Percentiles rank a stretch among this genome's conserved stretches.
These are phyloP conservation scores for Ennomos erosarius DNA, from an alignment of 2,888 invertebrate genomes.

Conservation along the genomic window DNA sequence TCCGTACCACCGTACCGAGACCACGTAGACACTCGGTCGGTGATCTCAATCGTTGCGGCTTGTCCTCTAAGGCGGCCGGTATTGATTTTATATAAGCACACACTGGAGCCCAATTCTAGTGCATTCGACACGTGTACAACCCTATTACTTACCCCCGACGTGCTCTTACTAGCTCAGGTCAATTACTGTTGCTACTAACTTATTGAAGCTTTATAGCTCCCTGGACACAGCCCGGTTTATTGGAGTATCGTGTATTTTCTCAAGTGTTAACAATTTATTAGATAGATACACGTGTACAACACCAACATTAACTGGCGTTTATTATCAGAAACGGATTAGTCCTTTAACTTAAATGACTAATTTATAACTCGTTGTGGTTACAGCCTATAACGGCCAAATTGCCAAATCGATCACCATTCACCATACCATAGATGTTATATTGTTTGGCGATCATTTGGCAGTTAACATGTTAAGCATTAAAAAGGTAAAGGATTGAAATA, in stretches of 20 bases:
- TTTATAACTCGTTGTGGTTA: no score
- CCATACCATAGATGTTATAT: no score
- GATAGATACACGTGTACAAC: background rate
- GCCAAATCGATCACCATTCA: no score
- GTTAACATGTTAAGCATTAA: background rate
- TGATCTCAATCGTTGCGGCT: conserved; percentile 57
- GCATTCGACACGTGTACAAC: conserved; percentile 36
- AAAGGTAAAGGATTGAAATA: background rate
- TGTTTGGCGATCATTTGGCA: no score
- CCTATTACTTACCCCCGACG: conserved; percentile 34
- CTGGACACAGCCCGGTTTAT: conserved; percentile 28
- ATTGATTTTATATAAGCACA: conserved; percentile 65
- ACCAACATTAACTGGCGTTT: background rate
- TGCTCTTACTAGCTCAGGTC: conserved; percentile 32
- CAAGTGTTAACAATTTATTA: conserved; percentile 23
- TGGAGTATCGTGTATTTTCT: conserved; percentile 25
- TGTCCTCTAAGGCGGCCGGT: conserved; percentile 59
- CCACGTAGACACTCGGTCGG: conserved; percentile 50
- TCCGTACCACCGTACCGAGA: conserved; percentile 39
- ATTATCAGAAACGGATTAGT: conserved; percentile 12
- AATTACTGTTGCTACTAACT: conserved; percentile 34
- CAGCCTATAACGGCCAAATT: no score
- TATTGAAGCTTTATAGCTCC: conserved; percentile 34
- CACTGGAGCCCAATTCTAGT: conserved; percentile 48
- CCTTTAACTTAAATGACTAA: no score